These are phyloP conservation scores for Meandrina meandrites DNA, from an alignment of 92 coral and sea anemone genomes.

Conservation along the genomic window DNA sequence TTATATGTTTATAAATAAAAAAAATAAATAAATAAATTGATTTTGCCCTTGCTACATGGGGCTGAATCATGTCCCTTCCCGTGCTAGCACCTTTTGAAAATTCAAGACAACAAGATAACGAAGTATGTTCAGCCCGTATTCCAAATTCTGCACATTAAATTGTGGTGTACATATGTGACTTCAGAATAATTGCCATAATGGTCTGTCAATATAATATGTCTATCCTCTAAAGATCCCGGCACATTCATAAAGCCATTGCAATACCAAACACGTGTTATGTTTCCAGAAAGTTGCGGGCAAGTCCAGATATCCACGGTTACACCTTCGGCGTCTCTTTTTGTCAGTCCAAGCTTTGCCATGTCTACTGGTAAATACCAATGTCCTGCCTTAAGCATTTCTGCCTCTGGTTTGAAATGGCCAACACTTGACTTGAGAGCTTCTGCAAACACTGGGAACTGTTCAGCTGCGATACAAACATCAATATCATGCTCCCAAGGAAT, in stretches of 20 bases:
- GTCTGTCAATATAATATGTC: conserved; percentile 38
- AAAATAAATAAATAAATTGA: too few relatives aligned
- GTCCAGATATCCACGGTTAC: conserved; percentile 57
- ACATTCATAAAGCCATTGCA: conserved; percentile 56
- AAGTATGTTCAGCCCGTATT: conserved; percentile 32
- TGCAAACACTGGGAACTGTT: conserved; percentile 43
- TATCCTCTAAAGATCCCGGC: conserved; percentile 40
- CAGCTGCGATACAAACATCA: conserved; percentile 55
- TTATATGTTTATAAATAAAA: too few relatives aligned
- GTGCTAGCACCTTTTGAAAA: neutral
- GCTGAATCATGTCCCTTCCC: too few relatives aligned
- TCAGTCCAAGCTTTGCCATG: conserved; percentile 42
- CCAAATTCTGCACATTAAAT: conserved; percentile 62
- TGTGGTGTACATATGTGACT: conserved; percentile 56
- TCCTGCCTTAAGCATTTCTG: conserved; percentile 25
- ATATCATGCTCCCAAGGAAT: conserved; percentile 70
- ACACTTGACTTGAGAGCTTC: conserved; percentile 26
- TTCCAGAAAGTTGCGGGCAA: conserved; percentile 44
- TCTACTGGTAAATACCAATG: conserved; percentile 63
- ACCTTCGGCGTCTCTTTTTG: conserved; percentile 61
- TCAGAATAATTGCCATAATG: conserved; percentile 53
- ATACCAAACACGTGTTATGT: conserved; percentile 43
- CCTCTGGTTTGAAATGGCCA: conserved; percentile 30
- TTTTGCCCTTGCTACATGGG: too few relatives aligned
- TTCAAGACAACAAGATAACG: neutral